phyloP scores from a whole-genome alignment of 2,113 vertebrate species.

The Myotis brandtii region DNA sequence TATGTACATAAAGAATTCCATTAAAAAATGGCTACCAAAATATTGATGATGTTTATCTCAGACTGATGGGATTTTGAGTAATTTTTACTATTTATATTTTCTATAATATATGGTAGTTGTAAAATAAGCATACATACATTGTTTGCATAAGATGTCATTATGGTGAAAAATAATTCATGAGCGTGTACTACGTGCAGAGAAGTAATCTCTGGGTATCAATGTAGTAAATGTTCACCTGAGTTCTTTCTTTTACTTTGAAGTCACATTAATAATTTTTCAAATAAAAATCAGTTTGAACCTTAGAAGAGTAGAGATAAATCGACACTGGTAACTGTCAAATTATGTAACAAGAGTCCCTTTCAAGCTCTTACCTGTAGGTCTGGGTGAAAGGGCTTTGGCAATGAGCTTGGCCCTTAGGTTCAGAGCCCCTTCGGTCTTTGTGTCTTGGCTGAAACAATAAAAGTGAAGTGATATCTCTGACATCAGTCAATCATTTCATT shows the following conservation, averaged over 20 bases:
- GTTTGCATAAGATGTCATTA: neutral
- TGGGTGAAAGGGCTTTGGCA: neutral
- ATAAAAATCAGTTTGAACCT: neutral
- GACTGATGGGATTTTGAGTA: neutral
- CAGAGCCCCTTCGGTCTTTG: neutral
- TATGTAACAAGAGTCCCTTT: conserved; percentile 5
- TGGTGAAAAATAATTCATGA: neutral
- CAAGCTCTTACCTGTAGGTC: neutral
- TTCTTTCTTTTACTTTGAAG: conserved; percentile 46
- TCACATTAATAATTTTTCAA: neutral
- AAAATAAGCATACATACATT: neutral
- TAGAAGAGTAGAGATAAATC: neutral
- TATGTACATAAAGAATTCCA: neutral
- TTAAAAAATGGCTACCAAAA: neutral
- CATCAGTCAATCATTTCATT: conserved; percentile 16
- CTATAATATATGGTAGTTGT: neutral
- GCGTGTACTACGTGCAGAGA: neutral
- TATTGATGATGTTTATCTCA: neutral
- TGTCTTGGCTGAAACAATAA: conserved; percentile 34
- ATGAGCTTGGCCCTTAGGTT: neutral
- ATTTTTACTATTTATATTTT: conserved; percentile 18
- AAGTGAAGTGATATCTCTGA: conserved; percentile 8
- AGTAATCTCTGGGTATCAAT: neutral
- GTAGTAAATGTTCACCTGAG: neutral
- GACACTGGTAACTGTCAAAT: neutral